These are phyloP conservation scores for Mionectes macconnelli DNA, from an alignment of 2,113 vertebrate genomes.

Conservation along the genomic window DNA sequence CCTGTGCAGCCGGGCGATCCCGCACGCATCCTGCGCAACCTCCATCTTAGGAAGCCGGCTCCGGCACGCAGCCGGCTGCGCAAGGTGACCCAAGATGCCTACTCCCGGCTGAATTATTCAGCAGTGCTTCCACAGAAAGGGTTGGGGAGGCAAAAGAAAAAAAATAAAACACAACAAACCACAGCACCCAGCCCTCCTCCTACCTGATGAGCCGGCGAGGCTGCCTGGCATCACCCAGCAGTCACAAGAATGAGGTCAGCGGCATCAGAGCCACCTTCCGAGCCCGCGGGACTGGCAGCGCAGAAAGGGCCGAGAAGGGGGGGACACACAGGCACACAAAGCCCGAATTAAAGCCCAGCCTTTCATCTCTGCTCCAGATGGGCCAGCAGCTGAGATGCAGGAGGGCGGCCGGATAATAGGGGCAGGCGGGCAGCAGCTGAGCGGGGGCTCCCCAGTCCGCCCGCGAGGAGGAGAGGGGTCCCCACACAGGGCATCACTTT, in stretches of 20 bases:
- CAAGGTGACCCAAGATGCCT: constrained; percentile 66
- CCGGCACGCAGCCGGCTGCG: background rate
- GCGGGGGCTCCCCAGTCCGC: background rate
- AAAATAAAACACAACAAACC: rapidly evolving
- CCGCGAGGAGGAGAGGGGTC: background rate
- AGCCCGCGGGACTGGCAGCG: background rate
- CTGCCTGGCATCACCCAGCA: background rate
- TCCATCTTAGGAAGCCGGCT: constrained; percentile 39
- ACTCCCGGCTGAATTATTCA: constrained; percentile 32
- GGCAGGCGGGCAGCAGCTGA: background rate
- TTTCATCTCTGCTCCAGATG: constrained; percentile 77
- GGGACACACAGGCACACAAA: constrained; percentile 50
- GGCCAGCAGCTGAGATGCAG: constrained; percentile 72
- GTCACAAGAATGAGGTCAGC: constrained; percentile 11
- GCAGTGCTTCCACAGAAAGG: rapidly evolving
- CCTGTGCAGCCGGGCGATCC: background rate
- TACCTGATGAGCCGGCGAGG: background rate
- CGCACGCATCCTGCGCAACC: background rate
- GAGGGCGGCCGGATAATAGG: constrained; percentile 25
- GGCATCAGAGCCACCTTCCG: background rate
- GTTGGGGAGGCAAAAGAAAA: no score
- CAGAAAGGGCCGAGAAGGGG: background rate
- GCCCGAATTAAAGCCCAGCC: constrained; percentile 48
- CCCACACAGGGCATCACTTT: background rate
- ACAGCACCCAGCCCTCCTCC: background rate